Evolutionary conservation across 1,140 invertebrate genomes (phyloP).

Genomic region (Aphelenchoides fujianensis): DNA sequence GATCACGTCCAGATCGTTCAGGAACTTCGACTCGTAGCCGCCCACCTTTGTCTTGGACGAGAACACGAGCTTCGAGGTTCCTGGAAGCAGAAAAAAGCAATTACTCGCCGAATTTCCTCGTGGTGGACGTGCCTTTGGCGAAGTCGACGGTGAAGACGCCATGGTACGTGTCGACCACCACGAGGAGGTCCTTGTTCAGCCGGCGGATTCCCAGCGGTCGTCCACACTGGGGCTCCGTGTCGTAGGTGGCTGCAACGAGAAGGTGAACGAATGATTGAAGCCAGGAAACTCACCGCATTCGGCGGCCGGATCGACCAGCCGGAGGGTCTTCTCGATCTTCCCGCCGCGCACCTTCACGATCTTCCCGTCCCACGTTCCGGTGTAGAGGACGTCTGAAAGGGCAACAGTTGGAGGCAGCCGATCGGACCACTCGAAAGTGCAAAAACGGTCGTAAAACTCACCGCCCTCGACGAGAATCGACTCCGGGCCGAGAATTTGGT

Average conservation of each 20-base stretch:
- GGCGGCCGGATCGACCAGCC: conserved; percentile 36
- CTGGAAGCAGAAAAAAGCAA: conserved; percentile 10
- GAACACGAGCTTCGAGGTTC: conserved; percentile 28
- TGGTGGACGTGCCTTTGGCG: conserved; percentile 33
- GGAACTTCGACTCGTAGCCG: conserved; percentile 36
- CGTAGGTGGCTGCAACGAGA: conserved; percentile 30
- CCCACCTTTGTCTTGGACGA: conserved; percentile 32
- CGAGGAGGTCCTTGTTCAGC: conserved; percentile 42
- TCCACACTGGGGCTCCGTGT: conserved; percentile 49
- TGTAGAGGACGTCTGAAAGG: too few species aligned
- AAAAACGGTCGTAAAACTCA: too few species aligned
- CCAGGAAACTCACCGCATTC: conserved; percentile 17
- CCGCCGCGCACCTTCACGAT: conserved; percentile 53
- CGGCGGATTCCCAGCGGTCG: conserved; percentile 56
- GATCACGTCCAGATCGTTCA: conserved; percentile 48
- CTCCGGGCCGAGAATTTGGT: too few species aligned
- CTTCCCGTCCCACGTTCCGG: conserved; percentile 44
- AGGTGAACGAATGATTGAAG: neutral
- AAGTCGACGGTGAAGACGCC: conserved; percentile 54
- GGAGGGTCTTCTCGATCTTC: conserved; percentile 38
- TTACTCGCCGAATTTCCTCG: neutral
- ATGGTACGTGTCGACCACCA: conserved; percentile 55
- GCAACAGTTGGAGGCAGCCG: too few species aligned
- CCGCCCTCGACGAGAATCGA: too few species aligned
- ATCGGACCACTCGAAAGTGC: too few species aligned